A percentile compares a stretch with the other conserved stretches of the same genome.
Evolutionary conservation across 2,888 invertebrate genomes (phyloP).

Genomic region (Phalera bucephala): DNA sequence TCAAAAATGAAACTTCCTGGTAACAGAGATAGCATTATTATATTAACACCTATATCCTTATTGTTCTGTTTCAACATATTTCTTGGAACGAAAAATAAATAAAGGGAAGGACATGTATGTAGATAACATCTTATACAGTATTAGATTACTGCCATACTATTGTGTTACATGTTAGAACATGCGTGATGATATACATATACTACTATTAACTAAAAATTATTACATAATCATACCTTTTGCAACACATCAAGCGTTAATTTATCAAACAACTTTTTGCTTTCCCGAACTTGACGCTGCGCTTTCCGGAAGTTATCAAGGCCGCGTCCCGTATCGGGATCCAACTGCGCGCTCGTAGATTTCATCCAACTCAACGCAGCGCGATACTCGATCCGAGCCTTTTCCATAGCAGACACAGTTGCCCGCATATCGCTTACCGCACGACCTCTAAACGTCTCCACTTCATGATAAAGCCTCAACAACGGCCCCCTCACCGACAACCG

Average conservation of each 20-base stretch:
- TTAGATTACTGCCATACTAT: no score
- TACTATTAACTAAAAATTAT: no score
- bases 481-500: conserved; percentile 93
- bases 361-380: conserved; percentile 98
- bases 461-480: conserved; percentile 93
- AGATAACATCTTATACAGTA: no score
- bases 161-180: no score
- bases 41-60: no score
- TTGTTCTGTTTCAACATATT: no score
- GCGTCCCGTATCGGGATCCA: conserved; percentile 98
- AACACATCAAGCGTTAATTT: conserved; percentile 96
- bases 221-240: conserved; percentile 87
- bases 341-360: conserved; percentile 97
- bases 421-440: conserved; percentile 97
- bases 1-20: no score
- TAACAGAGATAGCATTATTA: no score
- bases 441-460: conserved; percentile 98
- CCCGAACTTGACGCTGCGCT: conserved; percentile 90
- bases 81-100: no score
- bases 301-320: conserved; percentile 98
- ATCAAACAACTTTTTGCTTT: conserved; percentile 95
- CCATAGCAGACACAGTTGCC: conserved; percentile 96
- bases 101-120: no score
- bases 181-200: no score
- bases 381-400: conserved; percentile 97